phyloP scores from a whole-genome alignment of 2,888 invertebrate species.

The Lasioglossum lativentre region DNA sequence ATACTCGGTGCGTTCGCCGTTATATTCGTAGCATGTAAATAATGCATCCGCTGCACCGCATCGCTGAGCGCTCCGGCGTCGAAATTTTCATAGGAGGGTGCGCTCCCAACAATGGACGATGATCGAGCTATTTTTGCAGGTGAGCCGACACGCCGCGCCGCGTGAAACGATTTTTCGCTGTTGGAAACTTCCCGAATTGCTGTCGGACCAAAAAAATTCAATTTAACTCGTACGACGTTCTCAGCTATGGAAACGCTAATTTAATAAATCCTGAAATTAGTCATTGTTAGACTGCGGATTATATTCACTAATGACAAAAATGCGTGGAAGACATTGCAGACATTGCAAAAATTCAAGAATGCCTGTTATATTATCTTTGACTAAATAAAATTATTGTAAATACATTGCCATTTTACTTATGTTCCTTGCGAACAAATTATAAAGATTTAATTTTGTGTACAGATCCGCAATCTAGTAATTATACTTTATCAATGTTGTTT shows the following conservation, averaged over 20 bases:
- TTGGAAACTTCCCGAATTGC: conserved; percentile 42
- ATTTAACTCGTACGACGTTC: conserved; percentile 1
- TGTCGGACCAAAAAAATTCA: conserved; percentile 15
- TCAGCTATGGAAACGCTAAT: not conserved
- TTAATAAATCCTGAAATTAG: not conserved
- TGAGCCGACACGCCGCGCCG: conserved; percentile 48
- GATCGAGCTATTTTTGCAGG: conserved; percentile 74
- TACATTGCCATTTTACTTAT: not conserved
- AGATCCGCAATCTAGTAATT: not conserved
- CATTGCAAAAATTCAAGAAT: not conserved
- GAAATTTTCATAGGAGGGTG: conserved; percentile 65
- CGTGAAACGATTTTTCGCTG: conserved; percentile 57
- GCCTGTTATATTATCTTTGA: not conserved
- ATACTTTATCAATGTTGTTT: not conserved
- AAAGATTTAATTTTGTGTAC: not conserved
- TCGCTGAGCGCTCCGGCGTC: conserved; percentile 50
- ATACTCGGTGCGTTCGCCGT: conserved; percentile 48
- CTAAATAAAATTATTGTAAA: not conserved
- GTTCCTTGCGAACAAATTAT: not conserved
- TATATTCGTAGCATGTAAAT: conserved; percentile 58
- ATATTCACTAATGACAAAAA: not conserved
- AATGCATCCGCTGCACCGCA: conserved; percentile 61
- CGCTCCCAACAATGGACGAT: conserved; percentile 60
- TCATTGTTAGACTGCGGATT: not conserved
- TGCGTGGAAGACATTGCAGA: not conserved